Evolutionary conservation across 2,888 invertebrate species (phyloP).

Genomic region (Spilarctia lutea): DNA sequence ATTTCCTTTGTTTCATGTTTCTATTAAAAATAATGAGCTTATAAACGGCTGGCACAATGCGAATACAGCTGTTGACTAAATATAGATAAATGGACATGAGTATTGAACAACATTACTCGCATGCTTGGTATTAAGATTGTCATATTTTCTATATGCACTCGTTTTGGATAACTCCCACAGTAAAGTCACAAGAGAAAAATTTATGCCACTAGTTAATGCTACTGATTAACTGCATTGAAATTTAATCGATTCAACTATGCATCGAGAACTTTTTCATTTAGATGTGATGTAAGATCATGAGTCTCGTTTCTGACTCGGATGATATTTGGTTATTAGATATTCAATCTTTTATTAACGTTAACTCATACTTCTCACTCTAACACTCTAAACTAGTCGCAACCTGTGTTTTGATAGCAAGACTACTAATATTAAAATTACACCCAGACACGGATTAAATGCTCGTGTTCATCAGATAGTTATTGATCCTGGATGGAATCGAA

Average conservation of each 20-base stretch:
- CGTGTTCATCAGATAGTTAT: no score
- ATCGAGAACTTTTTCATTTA: no score
- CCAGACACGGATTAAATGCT: neutral
- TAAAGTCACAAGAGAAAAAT: neutral
- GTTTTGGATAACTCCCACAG: slow-evolving; percentile 43
- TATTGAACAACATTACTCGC: slow-evolving; percentile 36
- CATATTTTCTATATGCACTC: slow-evolving; percentile 27
- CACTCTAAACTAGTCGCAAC: neutral
- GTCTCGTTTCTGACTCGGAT: no score
- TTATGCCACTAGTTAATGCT: neutral
- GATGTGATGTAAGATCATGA: no score
- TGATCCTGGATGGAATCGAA: neutral
- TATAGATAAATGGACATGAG: slow-evolving; percentile 40
- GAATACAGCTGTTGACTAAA: slow-evolving; percentile 38
- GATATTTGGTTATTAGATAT: no score
- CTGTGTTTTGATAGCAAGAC: no score
- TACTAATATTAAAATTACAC: neutral
- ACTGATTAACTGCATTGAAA: neutral
- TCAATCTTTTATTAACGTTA: no score
- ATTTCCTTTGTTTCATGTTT: slow-evolving; percentile 51
- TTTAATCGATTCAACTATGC: neutral
- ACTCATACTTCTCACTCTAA: neutral
- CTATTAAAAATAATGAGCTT: slow-evolving; percentile 49
- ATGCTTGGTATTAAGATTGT: slow-evolving; percentile 29
- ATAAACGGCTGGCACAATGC: slow-evolving; percentile 34